A percentile compares a stretch with the other conserved stretches of the same genome.
Evolutionary conservation across 2,113 vertebrate species (phyloP).

Genomic region (Xyrauchen texanus): DNA sequence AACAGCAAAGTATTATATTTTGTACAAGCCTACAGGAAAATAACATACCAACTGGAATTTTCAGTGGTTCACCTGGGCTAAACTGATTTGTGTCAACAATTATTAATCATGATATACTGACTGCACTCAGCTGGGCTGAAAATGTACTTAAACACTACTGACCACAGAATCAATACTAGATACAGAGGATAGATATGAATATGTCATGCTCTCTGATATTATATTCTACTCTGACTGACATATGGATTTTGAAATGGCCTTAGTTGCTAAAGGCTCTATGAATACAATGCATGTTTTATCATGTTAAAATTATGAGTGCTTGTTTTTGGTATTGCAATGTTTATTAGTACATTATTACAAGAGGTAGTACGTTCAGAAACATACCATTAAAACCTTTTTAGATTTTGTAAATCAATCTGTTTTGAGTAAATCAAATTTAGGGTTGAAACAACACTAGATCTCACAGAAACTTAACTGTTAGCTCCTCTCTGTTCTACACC

Average conservation of each 20-base stretch:
- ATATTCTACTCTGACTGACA: slow-evolving; percentile 24
- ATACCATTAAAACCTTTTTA: too few relatives aligned
- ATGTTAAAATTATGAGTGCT: slow-evolving; percentile 19
- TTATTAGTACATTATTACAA: not conserved
- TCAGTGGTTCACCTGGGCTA: slow-evolving; percentile 14
- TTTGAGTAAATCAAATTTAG: too few relatives aligned
- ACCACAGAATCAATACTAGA: slow-evolving; percentile 41
- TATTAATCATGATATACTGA: slow-evolving; percentile 43
- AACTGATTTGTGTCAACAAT: slow-evolving; percentile 42
- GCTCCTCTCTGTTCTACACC: not conserved
- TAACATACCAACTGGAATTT: slow-evolving; percentile 15
- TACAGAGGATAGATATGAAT: slow-evolving; percentile 20
- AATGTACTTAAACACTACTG: slow-evolving; percentile 42
- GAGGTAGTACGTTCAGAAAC: too few relatives aligned
- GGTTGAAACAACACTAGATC: too few relatives aligned
- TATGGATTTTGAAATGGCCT: slow-evolving; percentile 7
- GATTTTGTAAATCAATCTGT: too few relatives aligned
- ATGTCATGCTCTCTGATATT: slow-evolving; percentile 33
- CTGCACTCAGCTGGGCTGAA: slow-evolving; percentile 16
- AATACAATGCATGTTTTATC: not conserved
- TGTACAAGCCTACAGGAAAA: slow-evolving; percentile 20
- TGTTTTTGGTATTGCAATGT: not conserved
- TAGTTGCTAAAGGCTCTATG: not conserved
- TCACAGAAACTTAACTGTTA: too few relatives aligned
- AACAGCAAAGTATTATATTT: slow-evolving; percentile 23